Conservation (phyloP, 2,797 vertebrate species). For the Lutra lutra region DNA sequence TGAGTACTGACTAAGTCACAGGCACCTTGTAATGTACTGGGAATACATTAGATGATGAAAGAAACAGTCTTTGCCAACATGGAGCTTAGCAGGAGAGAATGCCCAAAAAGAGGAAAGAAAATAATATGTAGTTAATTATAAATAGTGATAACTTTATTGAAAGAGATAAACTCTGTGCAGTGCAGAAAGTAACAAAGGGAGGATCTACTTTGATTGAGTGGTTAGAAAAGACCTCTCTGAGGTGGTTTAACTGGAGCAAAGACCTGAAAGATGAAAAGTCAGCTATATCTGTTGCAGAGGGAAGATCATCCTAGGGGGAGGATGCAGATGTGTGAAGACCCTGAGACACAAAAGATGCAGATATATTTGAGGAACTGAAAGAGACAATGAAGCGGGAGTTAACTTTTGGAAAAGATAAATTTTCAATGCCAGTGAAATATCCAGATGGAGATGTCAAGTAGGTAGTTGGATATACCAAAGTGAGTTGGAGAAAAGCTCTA, state of each 20-base stretch:
- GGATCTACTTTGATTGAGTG: neutral
- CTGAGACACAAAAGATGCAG: neutral
- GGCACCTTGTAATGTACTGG: neutral
- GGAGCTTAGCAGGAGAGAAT: slow-evolving; percentile 18
- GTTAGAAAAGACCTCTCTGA: neutral
- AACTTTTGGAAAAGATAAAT: neutral
- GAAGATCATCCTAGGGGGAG: neutral
- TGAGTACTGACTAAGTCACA: neutral
- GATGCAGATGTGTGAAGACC: neutral
- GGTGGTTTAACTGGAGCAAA: neutral
- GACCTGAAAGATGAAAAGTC: neutral
- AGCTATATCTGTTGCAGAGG: neutral
- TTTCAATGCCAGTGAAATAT: neutral
- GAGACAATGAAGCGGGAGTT: neutral
- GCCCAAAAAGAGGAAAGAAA: neutral
- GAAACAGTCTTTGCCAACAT: neutral
- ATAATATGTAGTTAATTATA: neutral
- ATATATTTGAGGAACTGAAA: neutral
- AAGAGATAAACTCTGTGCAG: slow-evolving; percentile 10
- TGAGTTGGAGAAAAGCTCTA: neutral
- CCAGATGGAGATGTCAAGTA: neutral
- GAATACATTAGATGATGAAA: neutral
- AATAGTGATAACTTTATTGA: slow-evolving; percentile 3
- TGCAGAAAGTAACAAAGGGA: neutral
- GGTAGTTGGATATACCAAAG: neutral